Evolutionary conservation across 2,888 invertebrate species (phyloP).

Genomic region (Drosophila fungiperda): DNA sequence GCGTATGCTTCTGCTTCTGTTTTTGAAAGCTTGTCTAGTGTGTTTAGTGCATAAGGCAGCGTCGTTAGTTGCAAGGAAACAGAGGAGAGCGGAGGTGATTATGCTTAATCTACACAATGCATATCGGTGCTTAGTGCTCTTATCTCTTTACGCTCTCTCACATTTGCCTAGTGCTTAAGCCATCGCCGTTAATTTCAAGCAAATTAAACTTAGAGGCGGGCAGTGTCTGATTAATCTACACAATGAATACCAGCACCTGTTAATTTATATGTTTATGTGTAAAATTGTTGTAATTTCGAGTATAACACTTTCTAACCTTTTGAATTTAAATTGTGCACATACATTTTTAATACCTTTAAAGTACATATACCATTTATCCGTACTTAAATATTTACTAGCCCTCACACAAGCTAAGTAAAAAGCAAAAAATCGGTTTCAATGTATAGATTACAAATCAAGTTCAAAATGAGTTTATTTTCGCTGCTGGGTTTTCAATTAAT

Average conservation of each 20-base stretch:
- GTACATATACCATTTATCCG: background rate
- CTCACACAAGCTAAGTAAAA: background rate
- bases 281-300: background rate
- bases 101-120: background rate
- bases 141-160: background rate
- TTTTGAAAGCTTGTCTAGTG: background rate
- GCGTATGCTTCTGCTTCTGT: background rate
- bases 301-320: background rate
- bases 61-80: background rate
- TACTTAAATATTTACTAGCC: background rate
- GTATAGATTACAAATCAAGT: background rate
- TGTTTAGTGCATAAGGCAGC: background rate
- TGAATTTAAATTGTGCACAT: background rate
- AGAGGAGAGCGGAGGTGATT: too few relatives aligned
- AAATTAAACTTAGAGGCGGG: too few relatives aligned
- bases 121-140: background rate
- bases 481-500: background rate
- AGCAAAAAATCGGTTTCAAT: background rate
- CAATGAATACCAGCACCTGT: too few relatives aligned
- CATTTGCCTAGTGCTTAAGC: background rate
- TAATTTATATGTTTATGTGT: background rate
- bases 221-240: too few relatives aligned
- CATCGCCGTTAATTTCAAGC: too few relatives aligned
- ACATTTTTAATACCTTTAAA: too few relatives aligned
- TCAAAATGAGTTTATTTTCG: background rate